Percentiles rank a stretch among this genome's conserved stretches.
Evolutionary conservation across 1,140 invertebrate species (phyloP).

Genomic region (Muscidifurax raptorellus): DNA sequence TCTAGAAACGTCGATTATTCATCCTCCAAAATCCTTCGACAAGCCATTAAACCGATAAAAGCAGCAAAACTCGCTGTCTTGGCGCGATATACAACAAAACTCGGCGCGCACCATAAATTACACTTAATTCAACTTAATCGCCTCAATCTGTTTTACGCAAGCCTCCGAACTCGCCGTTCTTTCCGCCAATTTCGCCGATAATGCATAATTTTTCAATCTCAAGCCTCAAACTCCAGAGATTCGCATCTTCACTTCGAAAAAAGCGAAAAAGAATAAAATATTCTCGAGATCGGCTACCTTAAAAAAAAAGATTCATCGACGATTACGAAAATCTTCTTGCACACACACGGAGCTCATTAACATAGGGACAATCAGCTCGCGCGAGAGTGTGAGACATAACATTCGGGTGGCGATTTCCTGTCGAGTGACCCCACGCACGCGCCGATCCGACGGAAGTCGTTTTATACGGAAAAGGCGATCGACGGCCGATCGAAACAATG

Average conservation of each 20-base stretch:
- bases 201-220: constrained; percentile 18
- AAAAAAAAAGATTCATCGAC: neutral
- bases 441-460: constrained; percentile 54
- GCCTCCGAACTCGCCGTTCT: neutral
- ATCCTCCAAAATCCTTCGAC: neutral
- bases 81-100: no score
- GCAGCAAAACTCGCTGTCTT: neutral
- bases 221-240: neutral
- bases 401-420: constrained; percentile 57
- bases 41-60: neutral
- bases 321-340: constrained; percentile 33
- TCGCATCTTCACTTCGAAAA: neutral
- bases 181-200: neutral
- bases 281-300: neutral
- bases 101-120: neutral
- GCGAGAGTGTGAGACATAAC: constrained; percentile 47
- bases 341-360: constrained; percentile 49
- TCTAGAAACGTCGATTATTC: neutral
- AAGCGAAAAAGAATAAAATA: neutral
- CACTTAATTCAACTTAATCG: constrained; percentile 1
- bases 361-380: constrained; percentile 57
- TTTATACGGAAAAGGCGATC: constrained; percentile 53
- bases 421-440: constrained; percentile 52
- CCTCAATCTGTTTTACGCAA: neutral
- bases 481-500: constrained; percentile 14